A percentile compares a stretch with the other conserved stretches of the same genome.
Evolutionary conservation across 2,113 vertebrate genomes (phyloP).

Genomic region (Lutjanus erythropterus): DNA sequence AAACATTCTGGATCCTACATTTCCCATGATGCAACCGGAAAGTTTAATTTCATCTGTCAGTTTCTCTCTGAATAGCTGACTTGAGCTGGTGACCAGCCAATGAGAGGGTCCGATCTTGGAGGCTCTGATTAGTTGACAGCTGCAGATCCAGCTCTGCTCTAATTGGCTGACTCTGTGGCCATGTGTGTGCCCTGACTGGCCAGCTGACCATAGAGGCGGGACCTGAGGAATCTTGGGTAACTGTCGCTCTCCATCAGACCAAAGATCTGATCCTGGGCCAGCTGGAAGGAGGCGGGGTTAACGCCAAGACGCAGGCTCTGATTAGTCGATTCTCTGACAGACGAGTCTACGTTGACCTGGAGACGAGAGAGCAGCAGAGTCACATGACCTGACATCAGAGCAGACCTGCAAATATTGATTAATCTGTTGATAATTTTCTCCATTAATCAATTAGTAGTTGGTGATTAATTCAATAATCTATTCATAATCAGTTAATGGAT

Average conservation of each 20-base stretch:
- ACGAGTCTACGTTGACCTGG: slow-evolving; percentile 95
- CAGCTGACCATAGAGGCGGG: slow-evolving; percentile 91
- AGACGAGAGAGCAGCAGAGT: slow-evolving; percentile 8
- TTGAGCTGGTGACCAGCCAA: neutral
- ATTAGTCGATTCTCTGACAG: slow-evolving; percentile 91
- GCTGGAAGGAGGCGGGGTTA: slow-evolving; percentile 86
- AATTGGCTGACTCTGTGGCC: slow-evolving; percentile 82
- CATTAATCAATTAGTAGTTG: too few species aligned
- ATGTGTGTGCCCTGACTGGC: slow-evolving; percentile 78
- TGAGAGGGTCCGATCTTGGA: neutral
- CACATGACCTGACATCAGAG: too few species aligned
- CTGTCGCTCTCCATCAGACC: slow-evolving; percentile 96
- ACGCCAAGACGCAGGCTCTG: slow-evolving; percentile 88
- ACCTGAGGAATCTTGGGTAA: slow-evolving; percentile 94
- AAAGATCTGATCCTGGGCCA: slow-evolving; percentile 92
- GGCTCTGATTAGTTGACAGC: neutral
- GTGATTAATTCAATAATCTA: too few species aligned
- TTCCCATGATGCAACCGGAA: slow-evolving; percentile 27
- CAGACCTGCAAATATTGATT: too few species aligned
- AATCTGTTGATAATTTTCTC: too few species aligned
- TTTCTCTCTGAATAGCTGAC: neutral
- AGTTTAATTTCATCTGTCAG: neutral
- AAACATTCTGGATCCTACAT: neutral
- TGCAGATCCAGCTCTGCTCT: slow-evolving; percentile 65
- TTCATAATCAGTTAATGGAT: too few species aligned